Conservation (phyloP, 2,797 vertebrate genomes). For the Leptoclinus maculatus region DNA sequence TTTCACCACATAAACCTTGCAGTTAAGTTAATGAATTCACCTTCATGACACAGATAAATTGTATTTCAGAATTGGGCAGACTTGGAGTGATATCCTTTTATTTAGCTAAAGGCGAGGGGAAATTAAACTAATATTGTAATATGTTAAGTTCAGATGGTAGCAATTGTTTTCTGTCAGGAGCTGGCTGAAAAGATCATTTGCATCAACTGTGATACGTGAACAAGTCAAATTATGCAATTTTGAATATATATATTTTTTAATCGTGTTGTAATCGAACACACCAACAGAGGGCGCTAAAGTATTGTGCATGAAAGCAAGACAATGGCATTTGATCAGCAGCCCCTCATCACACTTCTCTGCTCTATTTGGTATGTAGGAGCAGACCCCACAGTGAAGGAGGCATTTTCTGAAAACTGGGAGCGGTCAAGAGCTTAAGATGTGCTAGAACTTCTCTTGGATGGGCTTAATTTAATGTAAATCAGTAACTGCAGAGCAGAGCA, state of each 20-base stretch:
- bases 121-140: slow-evolving; percentile 60
- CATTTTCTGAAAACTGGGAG: slow-evolving; percentile 69
- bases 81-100: slow-evolving; percentile 32
- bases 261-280: background rate
- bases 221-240: background rate
- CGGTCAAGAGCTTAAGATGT: slow-evolving; percentile 57
- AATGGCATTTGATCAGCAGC: slow-evolving; percentile 58
- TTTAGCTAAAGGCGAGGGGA: slow-evolving; percentile 34
- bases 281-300: slow-evolving; percentile 76
- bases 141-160: slow-evolving; percentile 29
- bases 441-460: slow-evolving; percentile 46
- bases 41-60: slow-evolving; percentile 56
- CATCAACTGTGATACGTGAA: slow-evolving; percentile 20
- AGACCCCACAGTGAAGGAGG: slow-evolving; percentile 56
- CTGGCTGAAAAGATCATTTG: slow-evolving; percentile 39
- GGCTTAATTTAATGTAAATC: slow-evolving; percentile 60
- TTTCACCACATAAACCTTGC: slow-evolving; percentile 60
- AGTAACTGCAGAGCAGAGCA: slow-evolving; percentile 25
- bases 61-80: slow-evolving; percentile 30
- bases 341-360: slow-evolving; percentile 53
- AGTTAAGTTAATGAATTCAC: slow-evolving; percentile 72
- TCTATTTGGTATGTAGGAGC: slow-evolving; percentile 69
- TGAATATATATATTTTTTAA: background rate
- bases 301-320: slow-evolving; percentile 52
- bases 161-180: slow-evolving; percentile 39